Base-by-base conservation (phyloP, 2,888 invertebrate genomes). In the Linnaemya vulpina region DNA sequence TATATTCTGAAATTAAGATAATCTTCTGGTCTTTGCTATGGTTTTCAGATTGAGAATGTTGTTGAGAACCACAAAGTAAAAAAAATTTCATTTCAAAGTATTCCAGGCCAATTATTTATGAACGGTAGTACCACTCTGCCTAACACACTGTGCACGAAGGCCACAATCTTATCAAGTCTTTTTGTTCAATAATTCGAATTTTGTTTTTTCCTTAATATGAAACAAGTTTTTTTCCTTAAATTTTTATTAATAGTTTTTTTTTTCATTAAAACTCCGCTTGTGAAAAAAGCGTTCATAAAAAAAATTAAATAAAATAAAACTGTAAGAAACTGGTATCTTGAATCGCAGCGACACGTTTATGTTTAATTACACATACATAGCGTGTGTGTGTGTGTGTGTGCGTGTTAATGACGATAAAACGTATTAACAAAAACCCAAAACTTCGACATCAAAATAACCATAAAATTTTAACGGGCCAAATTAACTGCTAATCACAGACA, bases 381-480 rank as follows among this genome's bases (percentile, higher is more conserved):
- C 1, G 40, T 40, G 40, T 40, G 9, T 25, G 13, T 1, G 15
- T 25, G 22, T 53, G 20, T 55, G 13, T 30, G 55, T 30, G 7
- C n/a, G 0, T n/a, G 1, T 58, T 17, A 60, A 60, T n/a, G 8
- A 30, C 15, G 38, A 11, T 15, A 60, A 17, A 9, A 38, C n/a
- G n/a, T n/a, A n/a, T n/a, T n/a, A 15, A 30, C 17, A 17, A 5
- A 17, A 38, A 10, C 17, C 1, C 9, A 60, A 60, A 8, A 38
- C 1, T 2, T 35, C 10, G 8, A 60, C 3, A 17, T 5, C 35
- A 17, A 60, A 38, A 30, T 13, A 30, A 9, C 58, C 30, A 58
- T n/a, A 30, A 58, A 58, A 58, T 30, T n/a, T n/a, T 25, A 58
- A 67, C 67, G 17, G 30, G 20, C 30, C n/a, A n/a, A 58, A 15